phyloP scores from a whole-genome alignment of 2,113 vertebrate genomes.

The Xenopus borealis region DNA sequence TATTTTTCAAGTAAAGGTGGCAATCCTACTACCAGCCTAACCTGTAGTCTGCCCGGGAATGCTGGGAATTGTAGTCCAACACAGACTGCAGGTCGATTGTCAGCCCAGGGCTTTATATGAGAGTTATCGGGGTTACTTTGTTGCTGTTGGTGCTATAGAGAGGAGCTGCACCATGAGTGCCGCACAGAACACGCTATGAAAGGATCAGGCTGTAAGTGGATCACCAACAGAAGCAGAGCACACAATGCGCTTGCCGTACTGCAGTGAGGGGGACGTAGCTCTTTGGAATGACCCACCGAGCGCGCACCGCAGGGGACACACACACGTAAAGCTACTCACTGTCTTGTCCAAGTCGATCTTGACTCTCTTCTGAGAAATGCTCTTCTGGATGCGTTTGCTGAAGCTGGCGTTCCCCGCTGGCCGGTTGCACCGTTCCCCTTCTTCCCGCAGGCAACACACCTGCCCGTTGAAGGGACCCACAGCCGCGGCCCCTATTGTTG shows the following conservation, averaged over 20 bases:
- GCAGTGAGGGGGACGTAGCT: no score
- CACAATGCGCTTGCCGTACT: no score
- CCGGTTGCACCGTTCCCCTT: slow-evolving; percentile 69
- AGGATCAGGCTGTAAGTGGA: no score
- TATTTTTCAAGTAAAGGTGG: no score
- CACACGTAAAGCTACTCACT: slow-evolving; percentile 55
- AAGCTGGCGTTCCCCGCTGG: slow-evolving; percentile 77
- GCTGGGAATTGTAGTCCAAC: no score
- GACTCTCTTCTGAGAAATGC: slow-evolving; percentile 81
- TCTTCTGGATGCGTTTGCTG: slow-evolving; percentile 80
- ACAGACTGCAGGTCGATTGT: no score
- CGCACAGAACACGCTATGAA: no score
- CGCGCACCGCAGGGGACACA: no score
- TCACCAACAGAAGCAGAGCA: no score
- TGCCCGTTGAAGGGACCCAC: slow-evolving; percentile 49
- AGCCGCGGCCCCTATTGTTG: slow-evolving; percentile 50
- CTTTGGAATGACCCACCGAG: not conserved
- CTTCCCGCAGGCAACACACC: slow-evolving; percentile 70
- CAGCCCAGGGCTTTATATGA: slow-evolving; percentile 20
- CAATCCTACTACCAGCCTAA: no score
- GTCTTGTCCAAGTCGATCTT: slow-evolving; percentile 79
- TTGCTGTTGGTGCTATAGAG: slow-evolving; percentile 1
- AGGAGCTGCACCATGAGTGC: not conserved
- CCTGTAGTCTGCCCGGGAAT: no score
- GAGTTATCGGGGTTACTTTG: slow-evolving; percentile 5